Percentiles rank a stretch among this genome's conserved stretches.
Evolutionary conservation across 2,113 vertebrate genomes (phyloP).

Genomic region (Mormoops blainvillei): DNA sequence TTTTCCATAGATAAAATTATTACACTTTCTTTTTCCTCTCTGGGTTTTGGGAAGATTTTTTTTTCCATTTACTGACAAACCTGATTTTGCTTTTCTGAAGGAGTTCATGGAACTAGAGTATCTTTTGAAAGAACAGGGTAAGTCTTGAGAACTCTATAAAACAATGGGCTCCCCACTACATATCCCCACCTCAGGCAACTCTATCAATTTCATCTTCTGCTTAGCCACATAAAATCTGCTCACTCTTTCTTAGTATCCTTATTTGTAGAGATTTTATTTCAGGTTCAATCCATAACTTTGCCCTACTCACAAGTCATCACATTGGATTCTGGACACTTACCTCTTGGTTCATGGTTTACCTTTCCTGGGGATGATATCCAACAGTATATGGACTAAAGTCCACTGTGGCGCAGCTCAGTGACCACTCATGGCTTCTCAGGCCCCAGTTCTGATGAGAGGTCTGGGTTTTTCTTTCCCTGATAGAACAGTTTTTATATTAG

Average conservation of each 20-base stretch:
- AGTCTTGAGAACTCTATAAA: not conserved
- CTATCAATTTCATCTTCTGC: not conserved
- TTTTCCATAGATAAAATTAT: not conserved
- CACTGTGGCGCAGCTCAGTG: not conserved
- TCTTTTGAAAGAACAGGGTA: not conserved
- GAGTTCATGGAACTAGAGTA: not conserved
- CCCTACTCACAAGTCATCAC: not conserved
- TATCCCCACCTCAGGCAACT: fast-evolving
- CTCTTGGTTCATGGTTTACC: not conserved
- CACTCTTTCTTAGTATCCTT: not conserved
- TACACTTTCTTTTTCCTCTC: not conserved
- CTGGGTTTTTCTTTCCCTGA: not conserved
- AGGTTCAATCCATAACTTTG: not conserved
- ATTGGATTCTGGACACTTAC: not conserved
- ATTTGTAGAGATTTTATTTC: not conserved
- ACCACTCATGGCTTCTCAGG: fast-evolving
- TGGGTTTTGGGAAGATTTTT: not conserved
- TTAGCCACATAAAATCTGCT: not conserved
- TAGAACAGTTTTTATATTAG: not conserved
- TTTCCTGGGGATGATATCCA: not conserved
- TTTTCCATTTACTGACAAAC: not conserved
- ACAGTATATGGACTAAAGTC: not conserved
- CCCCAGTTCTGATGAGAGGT: not conserved
- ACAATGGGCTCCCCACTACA: no score
- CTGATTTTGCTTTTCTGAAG: not conserved